Conservation (phyloP, 2,888 invertebrate genomes). For the Chalcis sispes region DNA sequence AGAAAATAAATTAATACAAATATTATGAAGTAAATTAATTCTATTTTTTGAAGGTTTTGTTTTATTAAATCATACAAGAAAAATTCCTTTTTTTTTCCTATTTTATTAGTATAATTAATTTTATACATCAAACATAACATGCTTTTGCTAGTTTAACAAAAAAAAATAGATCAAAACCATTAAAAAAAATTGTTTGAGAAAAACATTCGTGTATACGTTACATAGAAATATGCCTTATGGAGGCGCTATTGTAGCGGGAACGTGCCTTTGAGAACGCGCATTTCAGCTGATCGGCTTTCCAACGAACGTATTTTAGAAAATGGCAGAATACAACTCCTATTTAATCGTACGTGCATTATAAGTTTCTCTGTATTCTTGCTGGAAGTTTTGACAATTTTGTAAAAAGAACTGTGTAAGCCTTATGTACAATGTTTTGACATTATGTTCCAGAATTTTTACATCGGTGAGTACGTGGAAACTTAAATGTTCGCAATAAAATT, state of each 20-base stretch:
- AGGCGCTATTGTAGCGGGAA: slow-evolving; percentile 2
- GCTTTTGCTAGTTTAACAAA: too few species aligned
- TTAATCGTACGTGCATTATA: not conserved
- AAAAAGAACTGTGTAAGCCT: not conserved
- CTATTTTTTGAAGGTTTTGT: too few species aligned
- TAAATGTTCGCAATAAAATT: too few species aligned
- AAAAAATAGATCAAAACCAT: too few species aligned
- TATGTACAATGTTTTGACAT: slow-evolving; percentile 3
- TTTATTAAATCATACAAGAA: too few species aligned
- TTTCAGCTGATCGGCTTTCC: slow-evolving; percentile 62
- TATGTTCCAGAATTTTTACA: slow-evolving; percentile 38
- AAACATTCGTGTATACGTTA: too few species aligned
- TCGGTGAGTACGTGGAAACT: slow-evolving; percentile 22
- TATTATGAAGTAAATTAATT: too few species aligned
- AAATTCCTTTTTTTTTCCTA: too few species aligned
- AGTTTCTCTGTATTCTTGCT: not conserved
- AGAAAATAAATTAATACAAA: too few species aligned
- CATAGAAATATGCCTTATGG: slow-evolving; percentile 36
- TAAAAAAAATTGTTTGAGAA: too few species aligned
- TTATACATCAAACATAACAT: too few species aligned
- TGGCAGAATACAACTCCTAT: slow-evolving; percentile 61
- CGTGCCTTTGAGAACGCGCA: slow-evolving; percentile 59
- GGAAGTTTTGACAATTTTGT: slow-evolving; percentile 4
- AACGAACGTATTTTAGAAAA: slow-evolving; percentile 63
- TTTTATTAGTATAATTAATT: too few species aligned